phyloP scores from a whole-genome alignment of 1,140 invertebrate species.

The Ylistrum balloti region DNA sequence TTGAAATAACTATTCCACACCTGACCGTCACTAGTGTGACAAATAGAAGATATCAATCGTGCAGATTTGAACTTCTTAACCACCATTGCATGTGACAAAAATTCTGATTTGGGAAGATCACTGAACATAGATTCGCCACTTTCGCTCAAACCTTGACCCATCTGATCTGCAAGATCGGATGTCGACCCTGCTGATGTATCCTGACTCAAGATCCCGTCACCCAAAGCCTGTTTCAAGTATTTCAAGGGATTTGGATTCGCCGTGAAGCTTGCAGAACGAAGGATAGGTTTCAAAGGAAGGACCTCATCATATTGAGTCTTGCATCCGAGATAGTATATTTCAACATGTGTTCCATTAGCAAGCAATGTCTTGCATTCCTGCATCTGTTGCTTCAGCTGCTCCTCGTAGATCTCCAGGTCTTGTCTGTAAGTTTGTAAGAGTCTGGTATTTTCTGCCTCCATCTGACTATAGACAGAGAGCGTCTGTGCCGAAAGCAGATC shows the following conservation, averaged over 20 bases:
- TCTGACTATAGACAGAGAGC: not conserved
- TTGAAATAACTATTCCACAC: conserved; percentile 1
- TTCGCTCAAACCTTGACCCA: not conserved
- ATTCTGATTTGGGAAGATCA: not conserved
- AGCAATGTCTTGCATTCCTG: not conserved
- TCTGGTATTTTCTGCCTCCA: not conserved
- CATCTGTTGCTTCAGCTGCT: not conserved
- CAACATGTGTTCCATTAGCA: not conserved
- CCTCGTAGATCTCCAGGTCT: not conserved
- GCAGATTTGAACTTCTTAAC: not conserved
- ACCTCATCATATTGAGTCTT: not conserved
- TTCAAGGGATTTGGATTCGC: not conserved
- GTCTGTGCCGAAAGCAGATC: not conserved
- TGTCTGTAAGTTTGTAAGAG: not conserved
- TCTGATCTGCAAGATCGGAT: too few species aligned
- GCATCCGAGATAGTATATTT: not conserved
- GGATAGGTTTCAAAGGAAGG: not conserved
- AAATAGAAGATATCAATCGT: not conserved
- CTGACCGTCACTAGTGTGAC: not conserved
- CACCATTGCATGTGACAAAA: not conserved
- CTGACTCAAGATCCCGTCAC: not conserved
- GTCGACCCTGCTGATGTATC: not conserved
- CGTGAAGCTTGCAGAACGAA: not conserved
- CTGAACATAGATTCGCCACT: not conserved
- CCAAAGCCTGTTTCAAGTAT: not conserved